phyloP scores from a whole-genome alignment of 2,797 vertebrate species.

The Tadarida brasiliensis region DNA sequence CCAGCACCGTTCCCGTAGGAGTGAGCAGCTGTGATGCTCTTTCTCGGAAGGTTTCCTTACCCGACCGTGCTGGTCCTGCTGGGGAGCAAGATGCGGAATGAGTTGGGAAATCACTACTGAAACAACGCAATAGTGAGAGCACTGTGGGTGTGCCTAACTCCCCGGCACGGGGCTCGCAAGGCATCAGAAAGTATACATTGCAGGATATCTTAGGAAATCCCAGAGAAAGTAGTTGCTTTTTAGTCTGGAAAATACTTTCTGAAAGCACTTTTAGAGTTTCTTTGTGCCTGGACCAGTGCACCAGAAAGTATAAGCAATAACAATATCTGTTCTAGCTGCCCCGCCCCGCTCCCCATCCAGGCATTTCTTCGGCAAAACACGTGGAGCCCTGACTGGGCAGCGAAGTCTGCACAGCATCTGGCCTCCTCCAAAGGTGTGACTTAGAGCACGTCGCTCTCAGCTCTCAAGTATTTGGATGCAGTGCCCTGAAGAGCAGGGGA shows the following conservation, averaged over 20 bases:
- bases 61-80: neutral
- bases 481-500: neutral
- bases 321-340: neutral
- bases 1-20: neutral
- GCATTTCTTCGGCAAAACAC: neutral
- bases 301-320: neutral
- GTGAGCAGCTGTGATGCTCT: neutral
- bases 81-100: neutral
- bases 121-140: neutral
- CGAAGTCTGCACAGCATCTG: neutral
- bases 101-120: neutral
- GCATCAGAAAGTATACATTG: neutral
- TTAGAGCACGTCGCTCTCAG: neutral
- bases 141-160: neutral
- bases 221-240: neutral
- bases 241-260: neutral
- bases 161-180: neutral
- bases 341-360: neutral
- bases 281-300: neutral
- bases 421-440: neutral
- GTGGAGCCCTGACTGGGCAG: neutral
- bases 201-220: neutral
- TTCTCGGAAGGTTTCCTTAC: neutral
- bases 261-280: slow-evolving; percentile 9
- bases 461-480: neutral